Evolutionary conservation across 1,140 invertebrate genomes (phyloP), one percentile per base, ranked within the genome.

Genomic region (Varroa destructor): DNA sequence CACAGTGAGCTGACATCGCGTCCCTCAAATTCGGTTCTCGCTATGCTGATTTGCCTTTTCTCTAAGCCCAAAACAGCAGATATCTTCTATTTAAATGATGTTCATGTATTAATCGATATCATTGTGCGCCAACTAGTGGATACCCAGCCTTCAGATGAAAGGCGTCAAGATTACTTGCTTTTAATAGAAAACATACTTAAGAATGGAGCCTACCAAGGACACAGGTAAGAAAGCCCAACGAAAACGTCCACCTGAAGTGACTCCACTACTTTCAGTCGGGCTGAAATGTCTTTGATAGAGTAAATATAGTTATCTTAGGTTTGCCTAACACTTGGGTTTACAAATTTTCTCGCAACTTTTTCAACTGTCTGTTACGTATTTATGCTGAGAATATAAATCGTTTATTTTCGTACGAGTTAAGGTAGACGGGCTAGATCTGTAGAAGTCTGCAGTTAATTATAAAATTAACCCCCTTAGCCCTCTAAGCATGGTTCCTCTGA

Each of bases 31-130:
- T 90, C 91, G 5, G 86, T 93, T 12, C 80, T 94, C 58, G 93
- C 94, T 81, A 83, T 96, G 74, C 86, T 91, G 72, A 86, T 86
- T 56, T 91, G 95, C 79, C 79, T 94, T 67, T 93, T 93, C 78
- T 86, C 84, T 61, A 85, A 84, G 70, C 82, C 85, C 71, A 81
- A 84, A 56, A 91, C 90, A 4, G 87, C 91, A 0, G 83, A 85
- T 74, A 83, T 94, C 54, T 90, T 94, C 78, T 96, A 95, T 78
- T 92, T 90, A 0, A 96, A 94, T 78, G 91, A 96, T 78, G 87
- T 89, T 1, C 90, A 89, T 81, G 91, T 95, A 55, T 82, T 94
- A 43, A 87, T 95, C 75, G 92, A 95, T 78, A 93, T 96, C 77
- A 86, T 93, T 61, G 85, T 93, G 37, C 81, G 91, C 43, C 89